Conservation (phyloP, 2,797 vertebrate species). For the Pantherophis alleghaniensis region DNA sequence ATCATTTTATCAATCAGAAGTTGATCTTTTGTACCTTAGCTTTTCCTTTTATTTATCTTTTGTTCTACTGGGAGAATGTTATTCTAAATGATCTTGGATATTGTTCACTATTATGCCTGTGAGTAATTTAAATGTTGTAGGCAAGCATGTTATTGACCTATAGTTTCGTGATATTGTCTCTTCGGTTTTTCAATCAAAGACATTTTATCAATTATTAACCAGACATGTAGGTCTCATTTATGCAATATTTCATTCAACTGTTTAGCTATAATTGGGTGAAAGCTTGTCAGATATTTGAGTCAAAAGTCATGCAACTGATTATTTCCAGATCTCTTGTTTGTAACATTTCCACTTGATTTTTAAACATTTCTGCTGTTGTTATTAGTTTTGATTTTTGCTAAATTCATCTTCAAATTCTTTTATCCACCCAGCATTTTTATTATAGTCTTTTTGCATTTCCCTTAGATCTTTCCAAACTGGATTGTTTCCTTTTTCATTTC, state of each 20-base stretch:
- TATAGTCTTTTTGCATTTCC: not conserved
- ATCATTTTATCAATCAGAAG: not conserved
- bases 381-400: not conserved
- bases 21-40: not conserved
- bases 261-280: not conserved
- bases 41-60: not conserved
- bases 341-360: not conserved
- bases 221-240: not conserved
- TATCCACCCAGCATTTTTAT: not conserved
- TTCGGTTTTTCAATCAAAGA: not conserved
- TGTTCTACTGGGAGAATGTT: not conserved
- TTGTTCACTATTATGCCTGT: not conserved
- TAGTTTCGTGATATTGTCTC: not conserved
- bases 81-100: not conserved
- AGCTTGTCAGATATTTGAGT: not conserved
- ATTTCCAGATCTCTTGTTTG: not conserved
- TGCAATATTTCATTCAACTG: not conserved
- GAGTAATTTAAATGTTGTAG: not conserved
- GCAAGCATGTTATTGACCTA: not conserved
- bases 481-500: not conserved
- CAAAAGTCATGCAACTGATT: not conserved
- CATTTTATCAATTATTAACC: not conserved
- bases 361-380: not conserved
- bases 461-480: not conserved
- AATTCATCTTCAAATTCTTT: not conserved